Percentiles rank a stretch among this genome's conserved stretches.
These are phyloP conservation scores for Platyrinchus mystaceus DNA, from an alignment of 2,797 vertebrate genomes.

Conservation along the genomic window DNA sequence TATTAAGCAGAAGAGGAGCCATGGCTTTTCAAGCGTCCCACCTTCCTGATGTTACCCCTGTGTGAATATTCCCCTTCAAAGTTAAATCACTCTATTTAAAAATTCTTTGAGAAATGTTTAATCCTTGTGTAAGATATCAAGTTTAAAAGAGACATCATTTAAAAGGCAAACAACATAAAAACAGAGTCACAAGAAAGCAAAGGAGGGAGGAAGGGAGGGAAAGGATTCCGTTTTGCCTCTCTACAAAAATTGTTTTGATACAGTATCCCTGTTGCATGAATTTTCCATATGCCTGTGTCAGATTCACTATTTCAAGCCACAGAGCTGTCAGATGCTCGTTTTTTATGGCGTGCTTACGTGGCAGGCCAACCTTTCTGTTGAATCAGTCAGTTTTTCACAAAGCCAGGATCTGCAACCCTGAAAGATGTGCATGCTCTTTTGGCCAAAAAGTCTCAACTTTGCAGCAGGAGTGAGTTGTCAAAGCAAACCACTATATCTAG, in stretches of 20 bases:
- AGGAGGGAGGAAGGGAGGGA: neutral
- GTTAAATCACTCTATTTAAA: neutral
- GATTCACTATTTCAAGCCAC: conserved; percentile 44
- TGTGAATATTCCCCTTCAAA: neutral
- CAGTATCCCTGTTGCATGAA: conserved; percentile 48
- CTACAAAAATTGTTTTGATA: conserved; percentile 51
- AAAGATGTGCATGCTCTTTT: neutral
- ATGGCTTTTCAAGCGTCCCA: neutral
- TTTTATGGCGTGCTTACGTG: conserved; percentile 39
- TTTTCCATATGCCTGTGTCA: conserved; percentile 58
- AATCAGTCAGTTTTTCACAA: neutral
- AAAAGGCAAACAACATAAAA: neutral
- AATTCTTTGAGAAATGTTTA: neutral
- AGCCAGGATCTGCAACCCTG: neutral
- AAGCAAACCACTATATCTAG: neutral
- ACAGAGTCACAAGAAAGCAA: neutral
- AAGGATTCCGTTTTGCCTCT: neutral
- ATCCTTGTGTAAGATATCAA: neutral
- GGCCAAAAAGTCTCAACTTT: neutral
- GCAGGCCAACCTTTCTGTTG: conserved; percentile 41
- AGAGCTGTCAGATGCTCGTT: conserved; percentile 48
- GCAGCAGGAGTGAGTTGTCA: neutral
- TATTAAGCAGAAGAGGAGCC: neutral
- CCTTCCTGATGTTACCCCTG: neutral
- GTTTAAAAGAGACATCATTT: neutral